phyloP scores from a whole-genome alignment of 2,797 vertebrate genomes.

The Heteromormyrus szaboi region DNA sequence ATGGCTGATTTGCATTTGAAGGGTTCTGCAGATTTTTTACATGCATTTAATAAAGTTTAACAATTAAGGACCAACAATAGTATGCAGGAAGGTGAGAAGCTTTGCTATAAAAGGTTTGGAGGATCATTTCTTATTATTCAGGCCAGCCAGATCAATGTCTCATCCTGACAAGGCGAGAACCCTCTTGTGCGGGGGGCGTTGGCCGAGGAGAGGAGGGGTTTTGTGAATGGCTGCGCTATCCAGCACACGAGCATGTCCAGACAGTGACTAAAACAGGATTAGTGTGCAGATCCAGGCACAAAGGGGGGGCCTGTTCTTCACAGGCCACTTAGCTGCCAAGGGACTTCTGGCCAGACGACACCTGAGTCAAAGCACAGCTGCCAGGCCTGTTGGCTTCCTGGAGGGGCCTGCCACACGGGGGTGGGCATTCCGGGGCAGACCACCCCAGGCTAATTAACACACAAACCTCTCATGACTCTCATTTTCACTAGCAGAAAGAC shows the following conservation, averaged over 20 bases:
- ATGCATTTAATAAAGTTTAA: neutral
- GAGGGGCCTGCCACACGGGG: neutral
- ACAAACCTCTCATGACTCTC: neutral
- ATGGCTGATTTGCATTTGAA: neutral
- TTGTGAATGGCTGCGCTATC: conserved; percentile 1
- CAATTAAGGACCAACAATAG: neutral
- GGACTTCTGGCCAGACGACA: neutral
- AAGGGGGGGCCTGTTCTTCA: conserved; percentile 2
- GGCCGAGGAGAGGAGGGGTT: neutral
- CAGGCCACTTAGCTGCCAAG: neutral
- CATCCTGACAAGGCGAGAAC: neutral
- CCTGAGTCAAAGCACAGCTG: conserved; percentile 8
- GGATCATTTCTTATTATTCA: neutral
- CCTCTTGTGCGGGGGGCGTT: neutral
- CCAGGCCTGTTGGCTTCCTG: neutral
- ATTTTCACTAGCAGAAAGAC: neutral
- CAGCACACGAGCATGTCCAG: conserved; percentile 9
- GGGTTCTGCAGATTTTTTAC: neutral
- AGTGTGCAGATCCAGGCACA: neutral
- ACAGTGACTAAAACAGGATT: conserved; percentile 20
- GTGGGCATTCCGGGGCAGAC: neutral
- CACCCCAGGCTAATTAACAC: conserved; percentile 7
- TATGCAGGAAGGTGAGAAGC: neutral
- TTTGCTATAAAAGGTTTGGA: neutral
- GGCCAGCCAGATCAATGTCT: neutral